Evolutionary conservation across 1,140 invertebrate species (phyloP).

Genomic region (Heliothis subflexa): DNA sequence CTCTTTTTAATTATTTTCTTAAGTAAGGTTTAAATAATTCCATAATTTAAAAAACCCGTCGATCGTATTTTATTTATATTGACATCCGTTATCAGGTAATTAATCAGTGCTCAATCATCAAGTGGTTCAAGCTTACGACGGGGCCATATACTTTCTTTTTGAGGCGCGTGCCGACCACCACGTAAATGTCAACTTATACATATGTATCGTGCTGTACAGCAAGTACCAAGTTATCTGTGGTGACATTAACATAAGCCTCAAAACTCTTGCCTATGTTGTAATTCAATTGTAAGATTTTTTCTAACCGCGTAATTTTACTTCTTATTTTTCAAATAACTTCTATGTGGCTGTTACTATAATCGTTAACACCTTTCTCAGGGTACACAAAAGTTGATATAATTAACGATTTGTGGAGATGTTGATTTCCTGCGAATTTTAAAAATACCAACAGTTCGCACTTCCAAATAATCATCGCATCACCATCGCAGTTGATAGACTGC

Average conservation of each 20-base stretch:
- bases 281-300: no score
- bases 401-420: no score
- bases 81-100: conserved; percentile 10
- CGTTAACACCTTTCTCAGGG: no score
- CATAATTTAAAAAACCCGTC: not conserved
- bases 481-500: no score
- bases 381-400: no score
- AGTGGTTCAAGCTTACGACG: not conserved
- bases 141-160: conserved; percentile 23
- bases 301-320: no score
- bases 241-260: not conserved
- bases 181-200: conserved; percentile 22
- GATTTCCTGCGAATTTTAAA: no score
- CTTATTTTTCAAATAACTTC: no score
- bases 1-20: no score
- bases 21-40: not conserved
- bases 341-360: no score
- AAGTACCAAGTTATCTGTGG: not conserved
- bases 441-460: no score
- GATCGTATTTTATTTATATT: conserved; percentile 6
- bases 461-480: no score
- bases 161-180: conserved; percentile 14
- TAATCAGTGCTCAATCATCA: conserved; percentile 13
- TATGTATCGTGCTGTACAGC: not conserved
- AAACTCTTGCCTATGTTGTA: not conserved